phyloP scores from a whole-genome alignment of 2,113 vertebrate species.

The Polypterus bichir region DNA sequence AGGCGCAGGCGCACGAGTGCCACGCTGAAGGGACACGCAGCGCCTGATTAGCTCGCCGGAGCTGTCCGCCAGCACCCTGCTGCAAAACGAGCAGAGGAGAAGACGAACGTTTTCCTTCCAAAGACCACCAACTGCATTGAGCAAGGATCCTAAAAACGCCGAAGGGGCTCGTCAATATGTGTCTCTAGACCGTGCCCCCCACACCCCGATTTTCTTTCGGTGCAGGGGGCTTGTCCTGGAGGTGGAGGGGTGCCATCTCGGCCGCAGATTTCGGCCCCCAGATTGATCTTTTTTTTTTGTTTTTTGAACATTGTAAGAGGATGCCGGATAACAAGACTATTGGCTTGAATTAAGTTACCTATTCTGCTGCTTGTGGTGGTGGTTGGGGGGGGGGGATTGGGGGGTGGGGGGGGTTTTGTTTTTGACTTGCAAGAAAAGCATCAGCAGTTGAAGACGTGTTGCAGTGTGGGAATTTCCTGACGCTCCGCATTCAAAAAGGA shows the following conservation, averaged over 20 bases:
- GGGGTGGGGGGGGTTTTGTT: background rate
- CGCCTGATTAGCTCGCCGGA: slow-evolving; percentile 55
- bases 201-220: background rate
- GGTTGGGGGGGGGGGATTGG: background rate
- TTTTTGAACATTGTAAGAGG: too few species aligned
- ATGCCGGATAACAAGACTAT: too few species aligned
- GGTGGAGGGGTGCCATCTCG: background rate
- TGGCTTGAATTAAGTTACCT: too few species aligned
- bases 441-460: slow-evolving; percentile 8
- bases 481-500: slow-evolving; percentile 11
- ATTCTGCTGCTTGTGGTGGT: background rate
- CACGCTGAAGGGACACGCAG: slow-evolving; percentile 24
- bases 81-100: slow-evolving; percentile 31
- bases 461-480: slow-evolving; percentile 15
- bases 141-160: too few species aligned
- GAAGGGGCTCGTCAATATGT: too few species aligned
- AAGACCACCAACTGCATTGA: too few species aligned
- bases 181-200: too few species aligned
- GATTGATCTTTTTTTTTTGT: too few species aligned
- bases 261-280: too few species aligned
- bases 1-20: slow-evolving; percentile 35
- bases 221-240: background rate
- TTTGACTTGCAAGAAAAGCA: background rate
- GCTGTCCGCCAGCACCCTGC: slow-evolving; percentile 52
- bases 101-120: background rate